These are phyloP conservation scores for Drosophila macrothrix DNA, from an alignment of 2,888 invertebrate genomes.

Conservation along the genomic window DNA sequence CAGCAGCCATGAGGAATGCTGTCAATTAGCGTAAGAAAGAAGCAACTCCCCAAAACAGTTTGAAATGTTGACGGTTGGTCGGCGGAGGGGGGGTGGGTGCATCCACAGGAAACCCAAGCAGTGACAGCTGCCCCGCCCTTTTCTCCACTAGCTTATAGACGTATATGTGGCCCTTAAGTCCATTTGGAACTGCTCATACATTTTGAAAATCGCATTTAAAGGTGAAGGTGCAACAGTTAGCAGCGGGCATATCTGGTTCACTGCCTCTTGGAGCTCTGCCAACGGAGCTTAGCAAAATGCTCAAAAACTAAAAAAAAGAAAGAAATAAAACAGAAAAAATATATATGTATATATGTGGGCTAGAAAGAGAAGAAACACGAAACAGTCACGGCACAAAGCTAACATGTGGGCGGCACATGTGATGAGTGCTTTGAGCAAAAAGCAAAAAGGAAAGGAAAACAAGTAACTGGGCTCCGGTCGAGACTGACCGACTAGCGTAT, in stretches of 20 bases:
- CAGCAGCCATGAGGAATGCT: conserved; percentile 45
- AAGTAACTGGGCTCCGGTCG: neutral
- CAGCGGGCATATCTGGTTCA: conserved; percentile 64
- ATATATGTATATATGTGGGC: neutral
- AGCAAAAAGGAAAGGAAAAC: conserved; percentile 11
- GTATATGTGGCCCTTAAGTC: conserved; percentile 50
- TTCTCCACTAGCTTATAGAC: conserved; percentile 2
- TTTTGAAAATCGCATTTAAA: conserved; percentile 79
- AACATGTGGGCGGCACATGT: conserved; percentile 33
- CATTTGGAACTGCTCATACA: conserved; percentile 77
- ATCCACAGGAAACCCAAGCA: conserved; percentile 57
- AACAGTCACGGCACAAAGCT: conserved; percentile 22
- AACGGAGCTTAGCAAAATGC: conserved; percentile 56
- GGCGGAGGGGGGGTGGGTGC: neutral
- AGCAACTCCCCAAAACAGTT: conserved; percentile 41
- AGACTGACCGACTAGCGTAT: neutral
- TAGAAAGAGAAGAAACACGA: conserved; percentile 9
- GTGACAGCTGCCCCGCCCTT: conserved; percentile 36
- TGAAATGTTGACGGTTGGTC: conserved; percentile 15
- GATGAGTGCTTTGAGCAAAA: conserved; percentile 32
- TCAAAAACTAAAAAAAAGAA: conserved; percentile 43
- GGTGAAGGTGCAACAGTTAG: conserved; percentile 78
- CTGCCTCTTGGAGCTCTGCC: conserved; percentile 52
- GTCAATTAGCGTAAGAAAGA: conserved; percentile 61
- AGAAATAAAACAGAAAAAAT: neutral